Evolutionary conservation across 2,888 invertebrate species (phyloP).

Genomic region (Diadegma fenestrale): DNA sequence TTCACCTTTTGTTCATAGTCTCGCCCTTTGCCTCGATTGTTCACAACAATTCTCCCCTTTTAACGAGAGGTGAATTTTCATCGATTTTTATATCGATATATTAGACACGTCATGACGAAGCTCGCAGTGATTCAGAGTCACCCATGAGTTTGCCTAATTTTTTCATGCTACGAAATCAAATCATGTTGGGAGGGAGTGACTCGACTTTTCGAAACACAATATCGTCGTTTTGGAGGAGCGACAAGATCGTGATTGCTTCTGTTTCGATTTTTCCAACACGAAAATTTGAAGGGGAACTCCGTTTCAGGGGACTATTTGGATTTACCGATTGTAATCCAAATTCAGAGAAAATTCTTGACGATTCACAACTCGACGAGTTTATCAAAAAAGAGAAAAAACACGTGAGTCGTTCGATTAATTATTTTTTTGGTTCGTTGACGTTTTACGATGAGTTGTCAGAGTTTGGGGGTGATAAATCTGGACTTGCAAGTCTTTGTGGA

Average conservation of each 20-base stretch:
- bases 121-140: slow-evolving; percentile 15
- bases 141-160: slow-evolving; percentile 55
- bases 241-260: not conserved
- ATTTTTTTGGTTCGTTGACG: not conserved
- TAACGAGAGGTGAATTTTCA: slow-evolving; percentile 40
- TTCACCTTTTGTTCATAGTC: slow-evolving; percentile 24
- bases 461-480: slow-evolving; percentile 3
- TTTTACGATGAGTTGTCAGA: slow-evolving; percentile 23
- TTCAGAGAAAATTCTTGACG: not conserved
- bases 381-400: not conserved
- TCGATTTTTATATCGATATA: slow-evolving; percentile 14
- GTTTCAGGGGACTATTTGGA: not conserved
- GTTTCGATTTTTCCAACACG: slow-evolving; percentile 22
- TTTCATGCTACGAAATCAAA: slow-evolving; percentile 11
- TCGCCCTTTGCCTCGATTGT: slow-evolving; percentile 35
- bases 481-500: slow-evolving; percentile 19
- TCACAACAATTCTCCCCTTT: slow-evolving; percentile 21
- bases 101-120: slow-evolving; percentile 39
- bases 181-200: not conserved
- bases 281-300: not conserved
- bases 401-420: not conserved
- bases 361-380: not conserved
- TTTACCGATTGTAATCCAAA: not conserved
- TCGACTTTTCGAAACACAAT: not conserved
- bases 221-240: slow-evolving; percentile 5